These are phyloP conservation scores for Spodoptera picta DNA, from an alignment of 2,888 invertebrate genomes.

Conservation along the genomic window DNA sequence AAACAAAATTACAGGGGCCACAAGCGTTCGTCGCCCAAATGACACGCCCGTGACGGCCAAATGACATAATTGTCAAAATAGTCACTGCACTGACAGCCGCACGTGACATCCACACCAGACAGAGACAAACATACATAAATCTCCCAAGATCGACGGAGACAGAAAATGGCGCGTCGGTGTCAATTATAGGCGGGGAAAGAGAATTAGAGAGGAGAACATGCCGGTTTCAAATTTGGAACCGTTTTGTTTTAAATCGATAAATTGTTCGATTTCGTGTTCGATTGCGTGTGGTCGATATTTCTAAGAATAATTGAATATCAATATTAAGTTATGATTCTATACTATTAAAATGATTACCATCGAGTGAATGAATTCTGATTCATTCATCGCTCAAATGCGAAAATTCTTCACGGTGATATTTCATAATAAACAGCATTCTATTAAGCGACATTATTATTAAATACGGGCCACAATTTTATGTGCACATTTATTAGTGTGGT, in stretches of 20 bases:
- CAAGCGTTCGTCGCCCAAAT: slow-evolving; percentile 87
- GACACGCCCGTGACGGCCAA: slow-evolving; percentile 87
- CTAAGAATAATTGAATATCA: slow-evolving; percentile 86
- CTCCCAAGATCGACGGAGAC: slow-evolving; percentile 62
- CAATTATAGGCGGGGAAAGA: slow-evolving; percentile 88
- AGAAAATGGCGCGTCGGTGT: slow-evolving; percentile 81
- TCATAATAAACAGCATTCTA: slow-evolving; percentile 79
- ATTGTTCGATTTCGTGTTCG: slow-evolving; percentile 83
- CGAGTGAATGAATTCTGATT: slow-evolving; percentile 75
- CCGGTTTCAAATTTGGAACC: slow-evolving; percentile 87
- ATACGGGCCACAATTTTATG: slow-evolving; percentile 78
- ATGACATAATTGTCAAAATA: slow-evolving; percentile 89
- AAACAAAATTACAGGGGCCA: slow-evolving; percentile 84
- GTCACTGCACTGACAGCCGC: slow-evolving; percentile 85
- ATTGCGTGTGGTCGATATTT: slow-evolving; percentile 87
- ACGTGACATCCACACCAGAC: slow-evolving; percentile 81
- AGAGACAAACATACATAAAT: slow-evolving; percentile 63
- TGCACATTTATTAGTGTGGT: slow-evolving; percentile 79
- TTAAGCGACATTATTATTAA: slow-evolving; percentile 70
- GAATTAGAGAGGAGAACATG: slow-evolving; percentile 85
- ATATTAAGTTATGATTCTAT: slow-evolving; percentile 80
- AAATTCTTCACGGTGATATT: slow-evolving; percentile 75
- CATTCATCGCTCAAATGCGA: slow-evolving; percentile 73
- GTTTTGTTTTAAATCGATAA: slow-evolving; percentile 88
- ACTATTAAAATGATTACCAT: slow-evolving; percentile 81